Conservation (phyloP, 1,140 invertebrate species). For the Choristoneura fumiferana region DNA sequence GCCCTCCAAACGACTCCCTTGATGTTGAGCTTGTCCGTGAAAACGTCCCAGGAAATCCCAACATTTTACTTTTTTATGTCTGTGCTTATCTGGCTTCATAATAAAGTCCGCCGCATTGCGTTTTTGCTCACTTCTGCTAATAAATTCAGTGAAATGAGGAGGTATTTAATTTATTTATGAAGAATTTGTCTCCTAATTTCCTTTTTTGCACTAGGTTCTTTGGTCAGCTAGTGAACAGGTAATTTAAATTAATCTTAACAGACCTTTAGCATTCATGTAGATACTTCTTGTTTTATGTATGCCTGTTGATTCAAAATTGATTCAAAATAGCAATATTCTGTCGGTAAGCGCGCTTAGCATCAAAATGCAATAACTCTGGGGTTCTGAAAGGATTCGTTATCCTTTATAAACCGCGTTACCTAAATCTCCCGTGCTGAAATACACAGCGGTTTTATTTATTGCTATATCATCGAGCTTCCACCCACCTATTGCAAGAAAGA, state of each 20-base stretch:
- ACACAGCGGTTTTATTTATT: constrained; percentile 4
- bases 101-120: constrained; percentile 32
- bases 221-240: background rate
- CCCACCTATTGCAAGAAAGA: constrained; percentile 1
- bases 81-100: constrained; percentile 38
- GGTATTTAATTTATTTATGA: constrained; percentile 20
- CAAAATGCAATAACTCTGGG: constrained; percentile 16
- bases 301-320: background rate
- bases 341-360: constrained; percentile 16
- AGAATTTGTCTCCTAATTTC: background rate
- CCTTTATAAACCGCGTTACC: constrained; percentile 19
- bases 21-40: constrained; percentile 35
- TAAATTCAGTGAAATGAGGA: constrained; percentile 20
- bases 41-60: constrained; percentile 41
- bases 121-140: constrained; percentile 24
- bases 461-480: constrained; percentile 4
- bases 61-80: constrained; percentile 51
- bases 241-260: background rate
- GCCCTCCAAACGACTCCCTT: constrained; percentile 50
- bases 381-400: constrained; percentile 14
- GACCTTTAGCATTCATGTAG: background rate
- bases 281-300: constrained; percentile 1
- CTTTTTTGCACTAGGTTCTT: background rate
- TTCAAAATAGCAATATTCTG: constrained; percentile 9
- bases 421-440: constrained; percentile 13